Evolutionary conservation across 2,113 vertebrate species (phyloP), one percentile per base, ranked within the genome.

Genomic region (Oncorhynchus clarkii): DNA sequence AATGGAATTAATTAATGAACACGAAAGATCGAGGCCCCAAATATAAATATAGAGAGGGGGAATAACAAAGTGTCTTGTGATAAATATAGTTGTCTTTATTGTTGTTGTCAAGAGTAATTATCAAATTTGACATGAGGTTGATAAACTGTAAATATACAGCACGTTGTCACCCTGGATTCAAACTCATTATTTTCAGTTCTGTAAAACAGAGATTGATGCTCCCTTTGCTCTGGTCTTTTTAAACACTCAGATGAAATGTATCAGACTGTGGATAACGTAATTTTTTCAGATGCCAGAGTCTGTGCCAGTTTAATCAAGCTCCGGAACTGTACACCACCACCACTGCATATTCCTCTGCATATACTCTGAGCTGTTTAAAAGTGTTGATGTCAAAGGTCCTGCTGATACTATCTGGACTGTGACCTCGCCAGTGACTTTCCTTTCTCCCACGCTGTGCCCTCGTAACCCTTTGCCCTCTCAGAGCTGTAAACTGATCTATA

Each of bases 131-230:
- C 18, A 27, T 18, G n/a, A 60, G 27, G 16, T 22, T 60, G 27
- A 57, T 24, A 62, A 67, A 57, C 74, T 75, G 67, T 29, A 65
- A 75, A 75, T 60, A 24, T 65, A 75, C 70, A 51, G 67, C 54
- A 67, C 57, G 29, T 51, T n/a, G 26, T 60, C 65, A 78, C 75
- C 77, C 60, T 9, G 4, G 45, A 60, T 8, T 2, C 70, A 82
- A 80, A 79, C 81, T 54, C 76, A 80, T 83, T 67, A 54, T 76
- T 79, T 77, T 49, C 72, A 68, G 67, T 82, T 31, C 54, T 67
- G 67, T 18, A 68, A n/a, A 1, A 75, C 45, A 73, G 64, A 73
- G 22, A 79, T 66, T 64, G 26, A 22, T 8, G 62, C 26, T 26
- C 62, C 9, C 62, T 11, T 45, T 64, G 62, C 62, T 26, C 8